Evolutionary conservation across 2,888 invertebrate genomes (phyloP), one percentile per base, ranked within the genome.

Genomic region (Melanophora roralis): DNA sequence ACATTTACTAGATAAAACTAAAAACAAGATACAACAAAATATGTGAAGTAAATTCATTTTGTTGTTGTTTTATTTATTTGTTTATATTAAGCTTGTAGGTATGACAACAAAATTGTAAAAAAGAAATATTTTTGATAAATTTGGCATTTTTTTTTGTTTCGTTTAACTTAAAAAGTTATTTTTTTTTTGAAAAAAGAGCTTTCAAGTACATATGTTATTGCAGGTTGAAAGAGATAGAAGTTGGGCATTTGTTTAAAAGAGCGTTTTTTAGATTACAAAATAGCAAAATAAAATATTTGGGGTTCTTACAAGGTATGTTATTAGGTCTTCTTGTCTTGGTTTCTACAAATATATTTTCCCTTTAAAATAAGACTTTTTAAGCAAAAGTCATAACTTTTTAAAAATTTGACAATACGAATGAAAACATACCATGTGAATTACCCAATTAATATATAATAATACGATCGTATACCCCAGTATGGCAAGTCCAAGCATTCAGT

Each of bases 1-100:
- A 83, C 82, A 79, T 82, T 81, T 82, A 82, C 78, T 82, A 82
- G 80, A 81, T 78, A 59, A 60, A 68, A 59, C 55, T 51, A 36
- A 36, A 75, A 68, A 71, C 45, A 51, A 68, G 68, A 67, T 9
- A 47, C 14, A 45, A 65, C 40, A 67, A 38, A 71, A 69, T 69
- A 38, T 77, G 19, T 27, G 74, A 76, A 78, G 76, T 71, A 60
- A 53, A 49, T 73, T 82, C 72, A 77, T 74, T 65, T 71, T 40
- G 23, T 57, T 49, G 6, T 64, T 40, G 14, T 5, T 21, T 51
- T 40, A 5, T 62, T 64, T 60, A 40, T 60, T 73, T 67, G 43
- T 53, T 73, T 60, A 49, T 73, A 60, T 68, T 45, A 62, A 36
- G 57, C 47, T 73, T 78, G 73, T 74, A 81, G 74, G 75, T 78